A percentile compares a stretch with the other conserved stretches of the same genome.
phyloP scores from a whole-genome alignment of 2,888 invertebrate genomes.

The Drosophila robusta region DNA sequence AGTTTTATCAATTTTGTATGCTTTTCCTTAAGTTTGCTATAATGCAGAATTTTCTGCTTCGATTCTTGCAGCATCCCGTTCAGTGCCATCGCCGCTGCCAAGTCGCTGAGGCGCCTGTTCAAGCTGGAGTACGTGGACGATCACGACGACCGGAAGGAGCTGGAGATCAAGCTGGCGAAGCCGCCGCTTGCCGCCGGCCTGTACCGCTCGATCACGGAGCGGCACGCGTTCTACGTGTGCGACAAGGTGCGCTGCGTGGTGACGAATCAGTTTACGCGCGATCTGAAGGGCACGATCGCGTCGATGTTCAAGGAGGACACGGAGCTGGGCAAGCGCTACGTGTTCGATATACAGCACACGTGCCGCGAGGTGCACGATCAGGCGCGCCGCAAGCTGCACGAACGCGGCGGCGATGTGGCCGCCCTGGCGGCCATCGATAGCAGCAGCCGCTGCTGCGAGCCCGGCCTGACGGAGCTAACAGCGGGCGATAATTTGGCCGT shows the following conservation, averaged over 20 bases:
- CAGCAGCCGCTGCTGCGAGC: slow-evolving; percentile 25
- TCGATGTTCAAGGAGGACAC: slow-evolving; percentile 96
- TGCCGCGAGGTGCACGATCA: slow-evolving; percentile 96
- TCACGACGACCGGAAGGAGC: slow-evolving; percentile 88
- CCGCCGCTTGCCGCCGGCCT: slow-evolving; percentile 92
- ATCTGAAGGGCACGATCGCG: slow-evolving; percentile 95
- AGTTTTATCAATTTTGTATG: no score
- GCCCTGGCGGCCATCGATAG: slow-evolving; percentile 53
- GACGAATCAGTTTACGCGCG: slow-evolving; percentile 94
- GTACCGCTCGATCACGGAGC: slow-evolving; percentile 95
- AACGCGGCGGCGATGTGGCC: slow-evolving; percentile 84
- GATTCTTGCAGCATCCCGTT: slow-evolving; percentile 89
- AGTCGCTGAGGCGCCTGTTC: slow-evolving; percentile 90
- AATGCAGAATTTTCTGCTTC: no score
- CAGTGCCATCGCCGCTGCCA: slow-evolving; percentile 92
- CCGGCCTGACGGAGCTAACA: neutral
- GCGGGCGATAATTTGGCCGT: slow-evolving; percentile 11
- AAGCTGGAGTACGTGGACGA: slow-evolving; percentile 91
- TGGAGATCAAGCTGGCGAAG: slow-evolving; percentile 93
- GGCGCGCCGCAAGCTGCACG: slow-evolving; percentile 91
- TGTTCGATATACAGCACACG: slow-evolving; percentile 95
- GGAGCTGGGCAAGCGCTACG: slow-evolving; percentile 94
- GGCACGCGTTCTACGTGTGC: slow-evolving; percentile 96
- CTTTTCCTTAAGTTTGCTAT: neutral
- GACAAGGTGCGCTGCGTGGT: slow-evolving; percentile 95